Evolutionary conservation across 1,140 invertebrate species (phyloP).

Genomic region (Micrasema longulum): DNA sequence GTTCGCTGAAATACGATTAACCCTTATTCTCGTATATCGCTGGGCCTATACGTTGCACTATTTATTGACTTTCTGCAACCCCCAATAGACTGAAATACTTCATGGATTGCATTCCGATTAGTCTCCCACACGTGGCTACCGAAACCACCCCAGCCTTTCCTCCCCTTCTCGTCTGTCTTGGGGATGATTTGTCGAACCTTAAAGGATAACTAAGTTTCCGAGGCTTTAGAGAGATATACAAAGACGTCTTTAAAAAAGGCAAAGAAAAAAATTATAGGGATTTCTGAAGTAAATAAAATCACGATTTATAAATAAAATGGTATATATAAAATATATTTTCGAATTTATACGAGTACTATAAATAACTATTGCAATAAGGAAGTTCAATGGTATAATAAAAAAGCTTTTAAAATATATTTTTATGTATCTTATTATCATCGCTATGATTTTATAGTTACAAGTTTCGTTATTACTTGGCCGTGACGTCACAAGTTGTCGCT

Average conservation of each 20-base stretch:
- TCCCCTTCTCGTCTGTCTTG: slow-evolving; percentile 23
- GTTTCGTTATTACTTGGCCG: too few relatives aligned
- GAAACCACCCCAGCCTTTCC: neutral
- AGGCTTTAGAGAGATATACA: slow-evolving; percentile 16
- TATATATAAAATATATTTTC: too few relatives aligned
- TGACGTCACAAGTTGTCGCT: too few relatives aligned
- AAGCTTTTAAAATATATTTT: too few relatives aligned
- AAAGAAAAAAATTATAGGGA: too few relatives aligned
- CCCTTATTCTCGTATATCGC: neutral
- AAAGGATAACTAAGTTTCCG: slow-evolving; percentile 50
- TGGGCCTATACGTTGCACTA: slow-evolving; percentile 2
- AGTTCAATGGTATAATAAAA: too few relatives aligned
- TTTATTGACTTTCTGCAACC: slow-evolving; percentile 19
- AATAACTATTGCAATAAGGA: too few relatives aligned
- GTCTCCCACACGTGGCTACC: neutral
- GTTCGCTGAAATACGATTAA: slow-evolving; percentile 4
- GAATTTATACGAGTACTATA: too few relatives aligned
- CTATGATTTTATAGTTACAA: too few relatives aligned
- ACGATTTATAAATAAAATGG: too few relatives aligned
- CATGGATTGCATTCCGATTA: slow-evolving; percentile 33
- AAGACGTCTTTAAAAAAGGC: neutral
- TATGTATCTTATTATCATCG: too few relatives aligned
- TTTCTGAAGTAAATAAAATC: too few relatives aligned
- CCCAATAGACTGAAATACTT: neutral
- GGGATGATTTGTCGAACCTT: slow-evolving; percentile 44